These are phyloP conservation scores for Hypsibius dujardini DNA, from an alignment of 1,140 invertebrate species.

Conservation along the genomic window DNA sequence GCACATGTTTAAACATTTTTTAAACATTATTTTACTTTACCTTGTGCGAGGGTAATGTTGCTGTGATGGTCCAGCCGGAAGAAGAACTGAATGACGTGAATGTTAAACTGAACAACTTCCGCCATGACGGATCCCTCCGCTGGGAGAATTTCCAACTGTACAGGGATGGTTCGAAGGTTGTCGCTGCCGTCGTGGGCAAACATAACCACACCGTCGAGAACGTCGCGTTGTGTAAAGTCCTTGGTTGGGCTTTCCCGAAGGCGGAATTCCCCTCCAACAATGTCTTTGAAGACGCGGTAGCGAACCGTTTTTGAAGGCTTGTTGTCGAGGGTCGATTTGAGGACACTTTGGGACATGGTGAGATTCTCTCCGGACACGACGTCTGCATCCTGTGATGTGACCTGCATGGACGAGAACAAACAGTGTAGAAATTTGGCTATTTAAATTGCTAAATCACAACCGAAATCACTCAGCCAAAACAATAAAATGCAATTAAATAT, in stretches of 20 bases:
- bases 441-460: no score
- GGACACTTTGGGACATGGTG: not conserved
- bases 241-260: not conserved
- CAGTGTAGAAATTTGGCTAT: no score
- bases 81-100: not conserved
- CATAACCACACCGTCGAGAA: not conserved
- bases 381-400: not conserved
- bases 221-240: slow-evolving; percentile 4
- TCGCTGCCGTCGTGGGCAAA: not conserved
- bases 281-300: slow-evolving; percentile 1
- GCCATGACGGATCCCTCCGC: not conserved
- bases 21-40: not conserved
- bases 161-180: not conserved
- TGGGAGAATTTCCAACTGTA: not conserved
- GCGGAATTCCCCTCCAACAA: not conserved
- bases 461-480: no score
- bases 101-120: not conserved
- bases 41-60: slow-evolving; percentile 1
- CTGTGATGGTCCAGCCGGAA: not conserved
- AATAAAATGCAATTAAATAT: no score
- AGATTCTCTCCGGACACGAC: slow-evolving; percentile 8
- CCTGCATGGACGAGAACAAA: not conserved
- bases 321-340: not conserved
- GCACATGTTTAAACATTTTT: no score
- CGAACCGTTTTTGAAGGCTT: not conserved